Evolutionary conservation across 1,140 invertebrate species (phyloP).

Genomic region (Coelopa frigida): DNA sequence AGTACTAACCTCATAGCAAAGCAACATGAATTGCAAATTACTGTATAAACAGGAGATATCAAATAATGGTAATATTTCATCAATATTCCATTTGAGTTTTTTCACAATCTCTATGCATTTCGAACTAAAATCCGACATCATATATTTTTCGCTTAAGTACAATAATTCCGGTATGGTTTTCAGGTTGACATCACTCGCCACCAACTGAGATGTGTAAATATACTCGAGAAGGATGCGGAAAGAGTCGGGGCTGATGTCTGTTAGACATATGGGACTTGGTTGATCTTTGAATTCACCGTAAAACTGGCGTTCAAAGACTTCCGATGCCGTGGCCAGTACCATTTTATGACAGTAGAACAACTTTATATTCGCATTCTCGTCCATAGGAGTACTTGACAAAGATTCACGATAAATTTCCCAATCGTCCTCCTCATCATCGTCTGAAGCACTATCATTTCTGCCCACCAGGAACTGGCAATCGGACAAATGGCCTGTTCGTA

Average conservation of each 20-base stretch:
- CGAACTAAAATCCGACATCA: constrained; percentile 5
- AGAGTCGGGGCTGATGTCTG: constrained; percentile 22
- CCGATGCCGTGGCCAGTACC: constrained; percentile 22
- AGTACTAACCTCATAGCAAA: constrained; percentile 4
- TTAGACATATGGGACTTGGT: constrained; percentile 12
- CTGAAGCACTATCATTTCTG: too few species aligned
- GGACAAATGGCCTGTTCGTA: constrained; percentile 18
- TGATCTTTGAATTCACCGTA: constrained; percentile 13
- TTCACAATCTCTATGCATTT: background rate
- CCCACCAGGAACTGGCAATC: constrained; percentile 26
- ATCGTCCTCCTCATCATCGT: too few species aligned
- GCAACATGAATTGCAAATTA: constrained; percentile 1
- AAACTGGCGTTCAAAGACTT: constrained; percentile 20
- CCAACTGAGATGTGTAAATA: constrained; percentile 25
- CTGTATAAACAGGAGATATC: constrained; percentile 3
- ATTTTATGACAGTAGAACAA: constrained; percentile 21
- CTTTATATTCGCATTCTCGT: constrained; percentile 10
- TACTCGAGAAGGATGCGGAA: constrained; percentile 24
- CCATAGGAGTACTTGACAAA: too few species aligned
- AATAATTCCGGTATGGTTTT: background rate
- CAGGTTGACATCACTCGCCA: background rate
- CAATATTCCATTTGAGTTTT: constrained; percentile 3
- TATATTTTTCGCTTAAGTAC: constrained; percentile 7
- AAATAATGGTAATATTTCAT: constrained; percentile 2
- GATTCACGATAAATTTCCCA: too few species aligned